A percentile compares a stretch with the other conserved stretches of the same genome.
phyloP scores from a whole-genome alignment of 2,797 vertebrate species.

The Lepus oiostolus region DNA sequence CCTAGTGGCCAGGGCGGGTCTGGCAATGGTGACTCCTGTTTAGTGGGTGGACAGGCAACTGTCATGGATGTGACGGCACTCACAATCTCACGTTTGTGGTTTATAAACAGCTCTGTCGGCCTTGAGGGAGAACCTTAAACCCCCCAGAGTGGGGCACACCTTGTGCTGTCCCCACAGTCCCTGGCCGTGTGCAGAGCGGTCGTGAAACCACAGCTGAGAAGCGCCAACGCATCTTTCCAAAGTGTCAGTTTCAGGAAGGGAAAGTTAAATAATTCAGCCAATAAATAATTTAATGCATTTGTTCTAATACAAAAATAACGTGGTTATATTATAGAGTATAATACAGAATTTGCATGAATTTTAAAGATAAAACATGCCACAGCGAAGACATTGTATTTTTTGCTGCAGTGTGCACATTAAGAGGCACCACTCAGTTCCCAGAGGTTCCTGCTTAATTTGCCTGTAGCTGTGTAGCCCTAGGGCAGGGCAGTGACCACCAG shows the following conservation, averaged over 20 bases:
- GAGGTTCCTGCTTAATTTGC: background rate
- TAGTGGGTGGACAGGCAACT: background rate
- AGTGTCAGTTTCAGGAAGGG: constrained; percentile 50
- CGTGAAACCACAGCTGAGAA: background rate
- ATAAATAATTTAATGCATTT: constrained; percentile 73
- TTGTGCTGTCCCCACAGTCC: background rate
- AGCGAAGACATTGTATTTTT: background rate
- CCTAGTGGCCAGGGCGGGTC: background rate
- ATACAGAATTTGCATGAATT: constrained; percentile 60
- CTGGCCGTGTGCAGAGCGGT: background rate
- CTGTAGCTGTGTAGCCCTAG: background rate
- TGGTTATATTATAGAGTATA: constrained; percentile 21
- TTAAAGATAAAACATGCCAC: constrained; percentile 37
- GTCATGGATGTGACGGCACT: background rate
- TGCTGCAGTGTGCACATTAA: background rate
- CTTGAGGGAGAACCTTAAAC: background rate
- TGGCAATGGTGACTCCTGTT: background rate
- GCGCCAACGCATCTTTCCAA: background rate
- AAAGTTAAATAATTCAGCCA: constrained; percentile 73
- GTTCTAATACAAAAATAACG: constrained; percentile 67
- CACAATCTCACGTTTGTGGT: background rate
- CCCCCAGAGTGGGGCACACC: background rate
- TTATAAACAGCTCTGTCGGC: background rate
- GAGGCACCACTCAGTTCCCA: background rate
- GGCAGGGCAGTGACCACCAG: no score